Conservation (phyloP, 53 echinoderm and acorn worm genomes). For the Henricia sp. region DNA sequence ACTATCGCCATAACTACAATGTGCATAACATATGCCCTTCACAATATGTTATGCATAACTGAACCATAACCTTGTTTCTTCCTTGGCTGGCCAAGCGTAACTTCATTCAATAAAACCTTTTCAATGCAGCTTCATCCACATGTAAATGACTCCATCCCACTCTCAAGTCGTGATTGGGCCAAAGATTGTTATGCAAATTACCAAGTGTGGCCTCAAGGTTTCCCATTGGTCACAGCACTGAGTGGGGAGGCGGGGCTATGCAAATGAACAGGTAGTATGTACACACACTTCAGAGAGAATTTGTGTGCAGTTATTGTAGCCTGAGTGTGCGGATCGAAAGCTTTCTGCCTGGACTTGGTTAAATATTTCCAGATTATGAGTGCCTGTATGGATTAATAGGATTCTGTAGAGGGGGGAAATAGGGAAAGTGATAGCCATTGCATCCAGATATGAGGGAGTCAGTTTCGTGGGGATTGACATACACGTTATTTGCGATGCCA, state of each 20-base stretch:
- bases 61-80: background rate
- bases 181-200: constrained; percentile 38
- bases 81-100: background rate
- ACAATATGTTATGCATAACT: background rate
- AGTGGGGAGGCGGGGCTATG: constrained; percentile 31
- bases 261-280: background rate
- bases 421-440: no score
- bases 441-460: constrained; percentile 29
- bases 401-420: no score
- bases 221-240: constrained; percentile 16
- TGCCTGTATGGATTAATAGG: no score
- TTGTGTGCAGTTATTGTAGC: background rate
- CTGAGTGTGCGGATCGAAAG: no score
- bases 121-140: constrained; percentile 6
- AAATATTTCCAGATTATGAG: constrained; percentile 5
- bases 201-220: background rate
- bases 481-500: constrained; percentile 13
- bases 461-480: constrained; percentile 14
- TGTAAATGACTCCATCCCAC: constrained; percentile 18
- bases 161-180: constrained; percentile 29
- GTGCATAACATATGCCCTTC: no score
- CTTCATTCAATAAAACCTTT: background rate
- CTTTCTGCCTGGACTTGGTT: constrained; percentile 15
- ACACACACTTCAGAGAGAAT: background rate
- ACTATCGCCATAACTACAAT: no score